Percentiles rank a stretch among this genome's conserved stretches.
Conservation (phyloP, 2,113 vertebrate genomes). For the Hyla sarda region DNA sequence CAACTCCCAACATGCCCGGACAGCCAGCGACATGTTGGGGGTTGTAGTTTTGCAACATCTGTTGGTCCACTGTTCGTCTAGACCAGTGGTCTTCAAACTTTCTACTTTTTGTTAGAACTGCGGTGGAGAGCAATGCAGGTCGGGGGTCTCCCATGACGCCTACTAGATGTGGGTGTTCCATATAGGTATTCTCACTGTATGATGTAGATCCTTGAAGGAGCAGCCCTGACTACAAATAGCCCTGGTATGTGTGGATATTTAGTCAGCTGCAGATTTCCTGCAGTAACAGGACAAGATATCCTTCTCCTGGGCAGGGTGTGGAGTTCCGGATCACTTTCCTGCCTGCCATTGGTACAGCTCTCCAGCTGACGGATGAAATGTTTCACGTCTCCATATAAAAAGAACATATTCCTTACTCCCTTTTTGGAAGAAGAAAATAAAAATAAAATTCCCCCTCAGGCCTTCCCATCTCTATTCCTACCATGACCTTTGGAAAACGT, state of each 20-base stretch:
- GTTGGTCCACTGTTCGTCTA: too few species aligned
- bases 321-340: constrained; percentile 53
- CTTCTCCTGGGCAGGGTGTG: constrained; percentile 39
- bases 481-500: background rate
- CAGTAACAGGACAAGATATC: constrained; percentile 17
- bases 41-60: too few species aligned
- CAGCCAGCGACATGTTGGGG: too few species aligned
- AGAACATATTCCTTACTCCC: too few species aligned
- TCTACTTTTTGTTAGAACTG: too few species aligned
- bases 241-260: background rate
- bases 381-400: background rate
- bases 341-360: background rate
- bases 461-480: background rate
- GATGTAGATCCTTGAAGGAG: background rate
- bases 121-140: too few species aligned
- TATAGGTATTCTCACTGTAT: background rate
- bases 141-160: background rate
- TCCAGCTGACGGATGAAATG: constrained; percentile 8
- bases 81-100: too few species aligned
- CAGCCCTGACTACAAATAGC: background rate
- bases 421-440: too few species aligned
- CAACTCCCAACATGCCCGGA: too few species aligned
- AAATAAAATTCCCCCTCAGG: too few species aligned
- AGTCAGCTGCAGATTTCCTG: background rate
- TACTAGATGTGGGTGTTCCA: background rate